Evolutionary conservation across 2,888 invertebrate species (phyloP), one percentile per base, ranked within the genome.

Genomic region (Branchipolynoe longqiensis): DNA sequence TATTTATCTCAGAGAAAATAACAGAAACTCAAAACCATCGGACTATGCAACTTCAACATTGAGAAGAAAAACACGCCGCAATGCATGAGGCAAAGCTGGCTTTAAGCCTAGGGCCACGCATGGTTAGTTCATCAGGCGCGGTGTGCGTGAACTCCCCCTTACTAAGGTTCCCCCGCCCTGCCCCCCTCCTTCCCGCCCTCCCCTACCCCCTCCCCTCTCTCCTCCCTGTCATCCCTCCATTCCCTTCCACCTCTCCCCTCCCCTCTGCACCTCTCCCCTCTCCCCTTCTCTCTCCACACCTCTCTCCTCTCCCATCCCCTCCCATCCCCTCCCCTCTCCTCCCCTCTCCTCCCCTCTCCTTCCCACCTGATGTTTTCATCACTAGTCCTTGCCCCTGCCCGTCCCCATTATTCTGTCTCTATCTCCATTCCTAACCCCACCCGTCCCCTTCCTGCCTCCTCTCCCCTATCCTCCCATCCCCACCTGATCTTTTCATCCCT

Each of bases 211-310:
- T 48, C 48, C 48, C 48, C 18, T 18, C 18, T 18, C 48, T 18
- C 18, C 48, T 48, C 48, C 18, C 48, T 48, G 8, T 18, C 62
- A 14, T n/a, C 33, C 62, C n/a, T n/a, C n/a, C 62, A 8, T 62
- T 62, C 62, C 62, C n/a, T 6, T 6, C 62, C 33, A 8, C 12
- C 62, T n/a, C 33, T 31, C 62, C n/a, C 33, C 62, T 31, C n/a
- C 25, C 62, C 62, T 62, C 33, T 31, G 12, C 62, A 6, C n/a
- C 62, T 62, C 33, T 62, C 62, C 33, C 33, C n/a, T 12, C 62
- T n/a, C n/a, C 62, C 33, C 33, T 62, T n/a, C n/a, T n/a, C 62
- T 12, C n/a, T n/a, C 62, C 62, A 14, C 62, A 14, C 62, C 62
- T n/a, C n/a, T n/a, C 33, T 12, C n/a, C 25, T 62, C 33, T 12